These are phyloP conservation scores for Eumerus sabulonum DNA, from an alignment of 2,888 invertebrate genomes.

Conservation along the genomic window DNA sequence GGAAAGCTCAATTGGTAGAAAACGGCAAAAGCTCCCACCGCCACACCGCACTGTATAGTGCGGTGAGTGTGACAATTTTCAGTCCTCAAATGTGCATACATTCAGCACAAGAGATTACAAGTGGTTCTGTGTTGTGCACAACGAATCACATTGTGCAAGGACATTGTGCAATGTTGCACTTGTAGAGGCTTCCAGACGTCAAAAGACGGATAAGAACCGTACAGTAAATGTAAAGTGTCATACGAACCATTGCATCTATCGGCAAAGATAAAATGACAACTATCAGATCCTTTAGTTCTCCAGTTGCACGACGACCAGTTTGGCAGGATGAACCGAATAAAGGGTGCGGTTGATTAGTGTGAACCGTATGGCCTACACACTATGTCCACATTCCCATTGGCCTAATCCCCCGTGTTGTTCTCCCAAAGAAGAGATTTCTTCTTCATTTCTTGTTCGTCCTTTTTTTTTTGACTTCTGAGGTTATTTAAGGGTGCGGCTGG, in stretches of 20 bases:
- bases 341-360: constrained; percentile 67
- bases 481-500: constrained; percentile 70
- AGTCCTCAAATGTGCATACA: constrained; percentile 25
- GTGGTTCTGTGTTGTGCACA: constrained; percentile 16
- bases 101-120: constrained; percentile 24
- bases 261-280: constrained; percentile 42
- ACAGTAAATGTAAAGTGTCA: constrained; percentile 36
- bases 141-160: constrained; percentile 33
- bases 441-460: constrained; percentile 35
- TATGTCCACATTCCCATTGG: constrained; percentile 33
- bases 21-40: constrained; percentile 35
- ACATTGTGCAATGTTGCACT: constrained; percentile 37
- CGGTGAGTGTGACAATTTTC: constrained; percentile 35
- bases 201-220: constrained; percentile 9
- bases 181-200: neutral
- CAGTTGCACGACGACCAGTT: too few species aligned
- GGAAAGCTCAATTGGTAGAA: constrained; percentile 26
- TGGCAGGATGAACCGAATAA: constrained; percentile 25
- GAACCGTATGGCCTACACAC: constrained; percentile 54
- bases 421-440: constrained; percentile 56
- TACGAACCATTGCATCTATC: constrained; percentile 30
- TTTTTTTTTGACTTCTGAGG: constrained; percentile 61
- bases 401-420: constrained; percentile 53
- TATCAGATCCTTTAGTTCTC: constrained; percentile 12
- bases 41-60: constrained; percentile 1